phyloP scores from a whole-genome alignment of 1,140 invertebrate species.

The Lethrus apterus region DNA sequence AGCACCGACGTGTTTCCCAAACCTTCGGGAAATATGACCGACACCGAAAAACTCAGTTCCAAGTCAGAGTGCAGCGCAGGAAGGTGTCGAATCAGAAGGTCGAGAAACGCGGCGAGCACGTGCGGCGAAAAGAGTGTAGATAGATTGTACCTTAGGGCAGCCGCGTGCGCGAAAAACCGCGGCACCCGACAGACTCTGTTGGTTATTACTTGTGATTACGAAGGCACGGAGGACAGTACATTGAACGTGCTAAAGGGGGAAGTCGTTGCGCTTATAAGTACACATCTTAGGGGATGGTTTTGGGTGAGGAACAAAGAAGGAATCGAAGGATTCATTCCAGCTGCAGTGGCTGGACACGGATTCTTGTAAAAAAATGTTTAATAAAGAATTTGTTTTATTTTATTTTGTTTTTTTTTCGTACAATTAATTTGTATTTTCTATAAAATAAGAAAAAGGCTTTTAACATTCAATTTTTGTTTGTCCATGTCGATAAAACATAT shows the following conservation, averaged over 20 bases:
- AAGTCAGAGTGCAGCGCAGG: slow-evolving; percentile 43
- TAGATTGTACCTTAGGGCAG: slow-evolving; percentile 56
- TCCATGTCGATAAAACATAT: too few species aligned
- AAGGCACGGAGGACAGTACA: slow-evolving; percentile 45
- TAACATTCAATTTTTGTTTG: too few species aligned
- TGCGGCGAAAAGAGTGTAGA: slow-evolving; percentile 62
- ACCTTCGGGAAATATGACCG: slow-evolving; percentile 64
- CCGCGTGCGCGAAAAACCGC: slow-evolving; percentile 39
- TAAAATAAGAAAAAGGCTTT: too few species aligned
- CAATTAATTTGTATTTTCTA: too few species aligned
- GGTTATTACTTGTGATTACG: slow-evolving; percentile 59
- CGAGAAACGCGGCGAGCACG: slow-evolving; percentile 43
- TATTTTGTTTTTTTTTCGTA: too few species aligned
- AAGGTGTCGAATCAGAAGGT: slow-evolving; percentile 35
- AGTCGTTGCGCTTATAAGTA: slow-evolving; percentile 58
- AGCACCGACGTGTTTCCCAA: slow-evolving; percentile 69
- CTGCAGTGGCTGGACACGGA: slow-evolving; percentile 64
- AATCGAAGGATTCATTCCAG: slow-evolving; percentile 66
- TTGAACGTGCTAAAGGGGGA: slow-evolving; percentile 63
- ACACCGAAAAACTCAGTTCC: slow-evolving; percentile 56
- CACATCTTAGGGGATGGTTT: slow-evolving; percentile 53
- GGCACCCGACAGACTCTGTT: slow-evolving; percentile 55
- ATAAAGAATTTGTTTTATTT: too few species aligned
- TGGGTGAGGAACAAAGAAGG: slow-evolving; percentile 62
- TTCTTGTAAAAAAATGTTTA: slow-evolving; percentile 52